Percentiles rank a stretch among this genome's conserved stretches.
Evolutionary conservation across 2,113 vertebrate genomes (phyloP).

Genomic region (Tor tambroides): DNA sequence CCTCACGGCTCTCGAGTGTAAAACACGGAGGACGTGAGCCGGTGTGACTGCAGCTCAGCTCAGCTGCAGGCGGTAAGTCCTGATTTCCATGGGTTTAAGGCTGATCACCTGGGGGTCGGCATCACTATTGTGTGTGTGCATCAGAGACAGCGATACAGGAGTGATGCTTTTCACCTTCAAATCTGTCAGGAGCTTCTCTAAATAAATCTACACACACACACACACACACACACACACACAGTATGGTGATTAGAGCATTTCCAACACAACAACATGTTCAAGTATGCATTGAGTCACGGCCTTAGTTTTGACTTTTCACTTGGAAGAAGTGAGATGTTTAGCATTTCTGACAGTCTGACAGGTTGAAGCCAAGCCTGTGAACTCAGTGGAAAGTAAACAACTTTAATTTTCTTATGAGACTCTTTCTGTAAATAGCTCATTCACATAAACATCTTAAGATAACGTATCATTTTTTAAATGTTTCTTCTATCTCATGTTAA

Average conservation of each 20-base stretch:
- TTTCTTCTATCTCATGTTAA: not conserved
- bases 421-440: not conserved
- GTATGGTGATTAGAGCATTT: slow-evolving; percentile 7
- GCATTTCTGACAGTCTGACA: not conserved
- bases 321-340: not conserved
- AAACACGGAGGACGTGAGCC: not conserved
- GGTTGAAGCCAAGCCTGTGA: not conserved
- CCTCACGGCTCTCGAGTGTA: not conserved
- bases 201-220: slow-evolving; percentile 68
- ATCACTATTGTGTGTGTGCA: slow-evolving; percentile 72
- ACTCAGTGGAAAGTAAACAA: slow-evolving; percentile 12
- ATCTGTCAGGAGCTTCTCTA: slow-evolving; percentile 79
- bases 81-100: slow-evolving; percentile 86
- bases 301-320: not conserved
- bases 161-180: slow-evolving; percentile 75
- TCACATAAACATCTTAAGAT: not conserved
- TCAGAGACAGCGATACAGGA: slow-evolving; percentile 81
- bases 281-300: not conserved
- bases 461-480: not conserved
- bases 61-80: slow-evolving; percentile 80
- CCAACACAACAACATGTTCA: not conserved
- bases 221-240: slow-evolving; percentile 19
- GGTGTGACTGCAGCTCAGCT: slow-evolving; percentile 56
- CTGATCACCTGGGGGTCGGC: slow-evolving; percentile 75
- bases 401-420: not conserved